Evolutionary conservation across 2,888 invertebrate genomes (phyloP), one percentile per base, ranked within the genome.

Genomic region (Apocheima hispidaria): DNA sequence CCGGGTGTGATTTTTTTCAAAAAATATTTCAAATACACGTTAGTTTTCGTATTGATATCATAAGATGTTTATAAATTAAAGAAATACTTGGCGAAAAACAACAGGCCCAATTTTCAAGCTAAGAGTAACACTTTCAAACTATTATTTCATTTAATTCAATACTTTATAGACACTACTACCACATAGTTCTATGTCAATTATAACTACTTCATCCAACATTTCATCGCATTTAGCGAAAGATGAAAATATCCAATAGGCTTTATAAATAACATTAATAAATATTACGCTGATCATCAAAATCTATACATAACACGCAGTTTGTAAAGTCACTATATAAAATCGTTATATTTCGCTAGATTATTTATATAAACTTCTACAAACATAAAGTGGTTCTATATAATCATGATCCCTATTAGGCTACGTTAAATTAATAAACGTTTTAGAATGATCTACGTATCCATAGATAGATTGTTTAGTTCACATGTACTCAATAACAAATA

Each of bases 251-350:
- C 26, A 53, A 35, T 28, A 28, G 38, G 30, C 53, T 21, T 35
- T 49, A 43, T 38, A 50, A 54, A 54, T 44, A 55, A 51, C 49
- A 49, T 14, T 23, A 60, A 50, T 54, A 48, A 57, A 52, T 57
- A 61, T 40, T 28, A 52, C 33, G 36, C 28, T 54, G 52, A 44
- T 16, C 18, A 26, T 54, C 41, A 53, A 56, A 53, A 36, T 52
- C 59, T 61, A 63, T 56, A 54, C 43, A 65, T 57, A 60, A 57
- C 59, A 63, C 62, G 50, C 57, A 56, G 59, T 48, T 62, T 65
- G 63, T 63, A 68, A 60, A 66, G 38, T 65, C 58, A 61, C 68
- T 69, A 67, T 68, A 70, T 68, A 72, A 72, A 71, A 68, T 72
- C 66, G 69, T 69, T 73, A 72, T 67, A 70, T 68, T 70, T 63